phyloP scores from a whole-genome alignment of 2,113 vertebrate genomes.

The Phoxinus phoxinus region DNA sequence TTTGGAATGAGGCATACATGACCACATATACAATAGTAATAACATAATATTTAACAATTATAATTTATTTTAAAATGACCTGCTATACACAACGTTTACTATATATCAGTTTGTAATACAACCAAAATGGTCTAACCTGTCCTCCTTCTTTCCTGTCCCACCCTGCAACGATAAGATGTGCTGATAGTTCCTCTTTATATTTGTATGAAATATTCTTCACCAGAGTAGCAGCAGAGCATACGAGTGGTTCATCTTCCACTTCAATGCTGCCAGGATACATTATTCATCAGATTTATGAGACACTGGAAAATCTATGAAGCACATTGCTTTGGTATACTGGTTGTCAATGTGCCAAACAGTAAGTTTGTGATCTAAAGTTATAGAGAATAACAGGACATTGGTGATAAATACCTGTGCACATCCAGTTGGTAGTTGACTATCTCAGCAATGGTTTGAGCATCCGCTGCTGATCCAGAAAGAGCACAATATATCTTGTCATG shows the following conservation, averaged over 20 bases:
- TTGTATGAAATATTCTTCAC: slow-evolving; percentile 86
- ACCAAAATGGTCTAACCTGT: slow-evolving; percentile 74
- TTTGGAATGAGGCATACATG: neutral
- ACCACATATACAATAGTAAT: neutral
- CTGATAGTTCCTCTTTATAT: slow-evolving; percentile 85
- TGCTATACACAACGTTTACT: neutral
- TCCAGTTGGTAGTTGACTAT: slow-evolving; percentile 84
- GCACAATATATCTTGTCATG: slow-evolving; percentile 87
- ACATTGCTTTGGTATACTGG: neutral
- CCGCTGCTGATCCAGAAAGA: slow-evolving; percentile 86
- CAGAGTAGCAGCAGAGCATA: slow-evolving; percentile 82
- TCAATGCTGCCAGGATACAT: slow-evolving; percentile 73
- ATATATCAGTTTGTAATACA: too few species aligned
- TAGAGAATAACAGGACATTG: neutral
- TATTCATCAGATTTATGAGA: neutral
- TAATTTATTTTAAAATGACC: neutral
- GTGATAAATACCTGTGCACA: slow-evolving; percentile 80
- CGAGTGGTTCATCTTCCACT: slow-evolving; percentile 77
- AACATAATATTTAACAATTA: neutral
- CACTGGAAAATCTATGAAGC: neutral
- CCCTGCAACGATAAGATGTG: slow-evolving; percentile 86
- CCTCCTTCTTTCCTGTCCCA: slow-evolving; percentile 83
- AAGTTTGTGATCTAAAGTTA: neutral
- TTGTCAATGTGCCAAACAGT: neutral
- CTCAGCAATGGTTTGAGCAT: slow-evolving; percentile 86